Percentiles rank a stretch among this genome's conserved stretches.
These are phyloP conservation scores for Lottia scabra DNA, from an alignment of 2,888 invertebrate species.

Conservation along the genomic window DNA sequence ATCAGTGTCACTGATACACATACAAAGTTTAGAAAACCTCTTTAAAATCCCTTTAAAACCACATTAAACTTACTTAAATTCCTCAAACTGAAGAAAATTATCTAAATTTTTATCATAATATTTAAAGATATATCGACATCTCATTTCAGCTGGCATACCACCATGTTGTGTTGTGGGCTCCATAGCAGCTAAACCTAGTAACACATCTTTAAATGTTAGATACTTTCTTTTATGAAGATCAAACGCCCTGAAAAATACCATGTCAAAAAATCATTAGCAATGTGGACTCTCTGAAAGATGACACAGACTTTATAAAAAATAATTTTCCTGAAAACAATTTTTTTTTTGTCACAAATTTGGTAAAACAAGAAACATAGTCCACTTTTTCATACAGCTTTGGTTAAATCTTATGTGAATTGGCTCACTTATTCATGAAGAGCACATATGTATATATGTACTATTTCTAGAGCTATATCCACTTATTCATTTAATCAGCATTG, in stretches of 20 bases:
- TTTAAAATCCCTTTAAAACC: too few species aligned
- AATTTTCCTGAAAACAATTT: neutral
- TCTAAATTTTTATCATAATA: slow-evolving; percentile 70
- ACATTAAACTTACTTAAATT: slow-evolving; percentile 71
- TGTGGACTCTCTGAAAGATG: neutral
- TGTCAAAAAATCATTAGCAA: neutral
- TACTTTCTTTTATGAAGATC: slow-evolving; percentile 59
- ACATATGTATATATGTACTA: too few species aligned
- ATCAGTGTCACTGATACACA: too few species aligned
- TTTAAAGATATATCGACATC: slow-evolving; percentile 80
- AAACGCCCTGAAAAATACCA: slow-evolving; percentile 57
- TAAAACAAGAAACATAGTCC: too few species aligned
- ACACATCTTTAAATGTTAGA: slow-evolving; percentile 62
- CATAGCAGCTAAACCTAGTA: slow-evolving; percentile 76
- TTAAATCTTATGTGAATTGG: too few species aligned
- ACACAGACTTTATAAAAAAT: neutral
- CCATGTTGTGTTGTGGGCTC: slow-evolving; percentile 78
- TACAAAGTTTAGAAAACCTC: too few species aligned
- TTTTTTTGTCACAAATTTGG: too few species aligned
- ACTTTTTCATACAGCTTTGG: too few species aligned
- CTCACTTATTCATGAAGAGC: too few species aligned
- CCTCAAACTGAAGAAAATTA: slow-evolving; percentile 71
- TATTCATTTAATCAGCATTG: too few species aligned
- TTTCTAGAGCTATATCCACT: too few species aligned
- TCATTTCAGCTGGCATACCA: slow-evolving; percentile 76